phyloP scores from a whole-genome alignment of 2,888 invertebrate species.

The Apamea monoglypha region DNA sequence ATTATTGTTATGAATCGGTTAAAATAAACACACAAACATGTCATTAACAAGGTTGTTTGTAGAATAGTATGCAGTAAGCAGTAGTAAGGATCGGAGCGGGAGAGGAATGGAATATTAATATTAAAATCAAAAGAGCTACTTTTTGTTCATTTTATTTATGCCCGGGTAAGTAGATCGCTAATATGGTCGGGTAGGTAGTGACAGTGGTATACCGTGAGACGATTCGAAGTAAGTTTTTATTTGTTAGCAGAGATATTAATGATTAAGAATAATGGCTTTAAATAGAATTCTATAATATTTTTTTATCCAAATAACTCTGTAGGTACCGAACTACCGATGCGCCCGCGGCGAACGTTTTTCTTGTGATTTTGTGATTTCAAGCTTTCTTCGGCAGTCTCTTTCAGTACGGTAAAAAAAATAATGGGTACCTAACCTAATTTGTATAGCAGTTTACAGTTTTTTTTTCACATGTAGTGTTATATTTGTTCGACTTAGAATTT shows the following conservation, averaged over 20 bases:
- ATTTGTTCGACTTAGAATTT: background rate
- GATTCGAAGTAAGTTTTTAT: background rate
- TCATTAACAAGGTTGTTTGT: conserved; percentile 44
- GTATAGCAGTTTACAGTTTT: background rate
- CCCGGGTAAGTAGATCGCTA: background rate
- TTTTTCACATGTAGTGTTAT: background rate
- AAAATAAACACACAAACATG: conserved; percentile 41
- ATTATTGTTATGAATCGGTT: conserved; percentile 36
- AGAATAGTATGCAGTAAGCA: conserved; percentile 12
- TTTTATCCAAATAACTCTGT: background rate
- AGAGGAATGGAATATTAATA: background rate
- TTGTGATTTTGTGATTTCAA: background rate
- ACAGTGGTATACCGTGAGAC: background rate
- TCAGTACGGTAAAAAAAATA: background rate
- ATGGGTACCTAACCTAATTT: background rate
- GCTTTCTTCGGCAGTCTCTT: conserved; percentile 1
- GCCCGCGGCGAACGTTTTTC: background rate
- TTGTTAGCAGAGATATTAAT: background rate
- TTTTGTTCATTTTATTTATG: background rate
- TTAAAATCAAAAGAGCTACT: background rate
- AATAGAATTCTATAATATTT: background rate
- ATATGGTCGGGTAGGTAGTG: background rate
- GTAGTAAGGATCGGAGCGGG: background rate
- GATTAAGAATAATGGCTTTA: background rate
- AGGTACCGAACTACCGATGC: background rate